Evolutionary conservation across 1,140 invertebrate genomes (phyloP).

Genomic region (Drosophila hydei): DNA sequence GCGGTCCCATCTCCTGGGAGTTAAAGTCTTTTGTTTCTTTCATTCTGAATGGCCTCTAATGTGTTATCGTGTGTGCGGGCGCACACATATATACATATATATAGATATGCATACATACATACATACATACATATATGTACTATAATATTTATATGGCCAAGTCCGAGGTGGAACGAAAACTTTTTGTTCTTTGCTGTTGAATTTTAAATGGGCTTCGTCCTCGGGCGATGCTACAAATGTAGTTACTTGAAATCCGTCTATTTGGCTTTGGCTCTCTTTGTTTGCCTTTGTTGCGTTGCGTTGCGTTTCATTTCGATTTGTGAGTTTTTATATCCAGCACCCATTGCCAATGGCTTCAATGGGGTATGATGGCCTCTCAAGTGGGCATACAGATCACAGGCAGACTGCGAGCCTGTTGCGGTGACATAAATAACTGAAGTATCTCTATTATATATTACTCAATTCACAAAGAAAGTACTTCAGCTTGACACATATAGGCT

Average conservation of each 20-base stretch:
- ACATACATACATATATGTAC: background rate
- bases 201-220: constrained; percentile 64
- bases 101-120: background rate
- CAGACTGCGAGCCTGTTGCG: no score
- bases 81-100: no score
- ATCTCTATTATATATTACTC: no score
- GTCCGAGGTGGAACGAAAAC: constrained; percentile 34
- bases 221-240: constrained; percentile 54
- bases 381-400: no score
- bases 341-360: background rate
- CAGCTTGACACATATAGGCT: no score
- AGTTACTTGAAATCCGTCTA: constrained; percentile 67
- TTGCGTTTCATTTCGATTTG: constrained; percentile 20
- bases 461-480: no score
- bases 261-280: constrained; percentile 34
- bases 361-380: no score
- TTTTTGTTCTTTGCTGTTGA: constrained; percentile 35
- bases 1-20: background rate
- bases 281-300: constrained; percentile 14
- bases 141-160: constrained; percentile 26
- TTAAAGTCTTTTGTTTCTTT: background rate
- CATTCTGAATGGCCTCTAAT: background rate
- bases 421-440: no score
- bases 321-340: constrained; percentile 8
- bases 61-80: background rate